Base-by-base conservation (phyloP, 2,113 vertebrate species). In the Pterocles gutturalis region DNA sequence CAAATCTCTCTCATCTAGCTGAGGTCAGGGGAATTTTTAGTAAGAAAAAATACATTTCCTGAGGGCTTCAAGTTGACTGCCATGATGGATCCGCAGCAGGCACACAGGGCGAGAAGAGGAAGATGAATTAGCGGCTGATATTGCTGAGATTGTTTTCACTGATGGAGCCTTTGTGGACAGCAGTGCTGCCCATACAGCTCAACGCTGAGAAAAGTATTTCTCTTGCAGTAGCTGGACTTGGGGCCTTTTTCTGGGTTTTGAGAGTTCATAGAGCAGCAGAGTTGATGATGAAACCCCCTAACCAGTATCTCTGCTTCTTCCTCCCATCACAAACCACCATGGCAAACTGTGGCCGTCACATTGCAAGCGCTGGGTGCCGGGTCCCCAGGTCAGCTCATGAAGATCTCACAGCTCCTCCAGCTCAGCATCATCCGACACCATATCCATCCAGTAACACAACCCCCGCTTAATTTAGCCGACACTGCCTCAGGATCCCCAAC, bases 81-180 rank as follows among this genome's bases (percentile, higher is more conserved):
- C 2, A 2, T 16, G 75, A 55, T 3, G 25, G 62, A 69, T 33
- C n/a, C 0, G 0, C 45, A 33, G 70, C 21, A 80, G 62, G 49
- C 45, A 11, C 2, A 1, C 0, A 0, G 51, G 61, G 16, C 1
- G 3, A 87, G 65, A 29, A 2, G 19, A 33, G 34, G 58, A 57
- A 91, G 53, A 22, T 24, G 19, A 85, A 49, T 55, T 65, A 54
- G 43, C 71, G 62, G 24, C 70, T 57, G 61, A 16, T 34, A 29
- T 9, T 53, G 69, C 51, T 43, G 60, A 71, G 51, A 19, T 29
- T 31, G 55, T 26, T 77, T 34, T 19, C 25, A 8, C 26, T 28
- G 57, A 62, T 18, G 53, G 46, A 82, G 81, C 22, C 55, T 69
- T 60, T 61, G 46, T 12, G 4, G 60, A 65, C 36, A 62, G 57